A percentile compares a stretch with the other conserved stretches of the same genome.
Conservation (phyloP, 2,888 invertebrate species). For the Phaedon cochleariae region DNA sequence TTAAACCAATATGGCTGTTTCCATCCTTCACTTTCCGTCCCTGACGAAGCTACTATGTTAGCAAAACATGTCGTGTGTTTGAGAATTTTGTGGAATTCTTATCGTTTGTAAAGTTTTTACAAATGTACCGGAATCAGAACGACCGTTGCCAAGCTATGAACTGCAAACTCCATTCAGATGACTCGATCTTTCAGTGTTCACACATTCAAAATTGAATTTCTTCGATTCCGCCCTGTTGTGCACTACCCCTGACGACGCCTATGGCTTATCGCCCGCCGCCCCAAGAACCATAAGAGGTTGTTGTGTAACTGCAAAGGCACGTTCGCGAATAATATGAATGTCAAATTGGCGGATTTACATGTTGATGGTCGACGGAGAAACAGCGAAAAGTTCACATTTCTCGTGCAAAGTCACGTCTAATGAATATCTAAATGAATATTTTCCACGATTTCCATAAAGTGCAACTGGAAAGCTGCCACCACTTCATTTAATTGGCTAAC, state of each 20-base stretch:
- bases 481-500: constrained; percentile 16
- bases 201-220: too few species aligned
- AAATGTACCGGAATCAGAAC: too few species aligned
- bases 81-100: too few species aligned
- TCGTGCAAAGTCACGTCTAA: constrained; percentile 51
- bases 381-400: constrained; percentile 37
- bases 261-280: neutral
- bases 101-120: too few species aligned
- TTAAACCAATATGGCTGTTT: too few species aligned
- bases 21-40: too few species aligned
- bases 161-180: too few species aligned
- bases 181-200: too few species aligned
- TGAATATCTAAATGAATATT: constrained; percentile 46
- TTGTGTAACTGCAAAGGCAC: constrained; percentile 58
- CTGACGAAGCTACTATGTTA: too few species aligned
- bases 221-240: too few species aligned
- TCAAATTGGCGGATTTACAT: constrained; percentile 56
- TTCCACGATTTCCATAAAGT: constrained; percentile 24
- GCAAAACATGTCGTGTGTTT: too few species aligned
- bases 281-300: constrained; percentile 48
- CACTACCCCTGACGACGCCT: neutral
- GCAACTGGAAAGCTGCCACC: constrained; percentile 6
- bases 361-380: constrained; percentile 42
- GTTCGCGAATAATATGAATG: constrained; percentile 59
- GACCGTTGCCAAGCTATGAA: too few species aligned